Percentiles rank a stretch among this genome's conserved stretches.
phyloP scores from a whole-genome alignment of 1,140 invertebrate genomes.

The Linepithema humile region DNA sequence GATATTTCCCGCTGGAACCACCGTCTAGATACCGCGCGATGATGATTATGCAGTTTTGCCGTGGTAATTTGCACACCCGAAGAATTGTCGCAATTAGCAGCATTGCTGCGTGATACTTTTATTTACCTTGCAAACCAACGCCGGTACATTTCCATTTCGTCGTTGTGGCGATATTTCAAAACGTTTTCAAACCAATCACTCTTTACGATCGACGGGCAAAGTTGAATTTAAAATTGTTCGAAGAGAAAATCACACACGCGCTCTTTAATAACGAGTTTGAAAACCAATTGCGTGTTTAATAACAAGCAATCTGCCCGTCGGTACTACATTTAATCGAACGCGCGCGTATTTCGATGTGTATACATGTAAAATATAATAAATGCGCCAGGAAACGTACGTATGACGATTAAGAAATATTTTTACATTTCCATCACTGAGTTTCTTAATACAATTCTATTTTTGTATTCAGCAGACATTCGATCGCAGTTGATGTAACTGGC shows the following conservation, averaged over 20 bases:
- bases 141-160: constrained; percentile 20
- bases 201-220: constrained; percentile 21
- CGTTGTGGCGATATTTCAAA: constrained; percentile 31
- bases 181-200: constrained; percentile 38
- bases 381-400: neutral
- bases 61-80: constrained; percentile 62
- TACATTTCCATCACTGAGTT: neutral
- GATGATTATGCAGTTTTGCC: constrained; percentile 69
- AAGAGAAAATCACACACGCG: constrained; percentile 31
- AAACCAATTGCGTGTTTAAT: constrained; percentile 51
- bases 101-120: constrained; percentile 53
- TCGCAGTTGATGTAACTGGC: no score
- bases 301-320: constrained; percentile 45
- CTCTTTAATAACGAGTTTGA: constrained; percentile 46
- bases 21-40: constrained; percentile 60
- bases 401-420: neutral
- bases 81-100: constrained; percentile 67
- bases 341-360: neutral
- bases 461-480: neutral
- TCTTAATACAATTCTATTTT: neutral
- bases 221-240: constrained; percentile 50
- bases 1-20: constrained; percentile 60
- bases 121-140: constrained; percentile 52
- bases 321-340: neutral
- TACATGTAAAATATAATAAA: neutral